Percentiles rank a stretch among this genome's conserved stretches.
phyloP scores from a whole-genome alignment of 2,797 vertebrate species.

The Ceryle rudis region DNA sequence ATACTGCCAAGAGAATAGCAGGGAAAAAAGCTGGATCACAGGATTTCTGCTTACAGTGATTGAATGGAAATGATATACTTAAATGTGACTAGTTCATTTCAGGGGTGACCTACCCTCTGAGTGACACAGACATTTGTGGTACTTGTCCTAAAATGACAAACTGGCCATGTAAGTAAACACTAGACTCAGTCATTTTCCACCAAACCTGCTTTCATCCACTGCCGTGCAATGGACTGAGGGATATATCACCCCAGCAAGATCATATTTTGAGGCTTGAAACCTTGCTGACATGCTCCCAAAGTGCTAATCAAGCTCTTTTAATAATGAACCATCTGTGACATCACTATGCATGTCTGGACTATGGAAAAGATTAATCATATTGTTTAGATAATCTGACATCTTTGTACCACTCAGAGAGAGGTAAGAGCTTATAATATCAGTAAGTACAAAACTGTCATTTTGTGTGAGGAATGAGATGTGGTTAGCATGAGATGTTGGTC shows the following conservation, averaged over 20 bases:
- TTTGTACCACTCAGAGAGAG: background rate
- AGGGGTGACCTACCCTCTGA: background rate
- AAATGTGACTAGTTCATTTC: background rate
- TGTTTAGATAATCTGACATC: background rate
- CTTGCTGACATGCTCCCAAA: background rate
- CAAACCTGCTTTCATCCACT: background rate
- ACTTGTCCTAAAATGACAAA: background rate
- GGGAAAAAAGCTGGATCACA: background rate
- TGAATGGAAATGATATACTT: background rate
- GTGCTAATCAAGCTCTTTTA: background rate
- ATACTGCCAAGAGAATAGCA: background rate
- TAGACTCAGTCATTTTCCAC: background rate
- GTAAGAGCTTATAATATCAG: background rate
- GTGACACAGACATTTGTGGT: background rate
- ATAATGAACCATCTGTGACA: background rate
- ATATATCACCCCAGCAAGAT: background rate
- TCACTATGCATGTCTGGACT: background rate
- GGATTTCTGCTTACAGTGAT: background rate
- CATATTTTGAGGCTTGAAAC: background rate
- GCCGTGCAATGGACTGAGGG: background rate
- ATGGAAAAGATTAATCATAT: background rate
- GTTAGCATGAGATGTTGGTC: background rate
- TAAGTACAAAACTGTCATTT: background rate
- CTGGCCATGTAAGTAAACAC: background rate
- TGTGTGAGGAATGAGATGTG: background rate